Evolutionary conservation across 2,113 vertebrate genomes (phyloP).

Genomic region (Hippocampus guttulatus): DNA sequence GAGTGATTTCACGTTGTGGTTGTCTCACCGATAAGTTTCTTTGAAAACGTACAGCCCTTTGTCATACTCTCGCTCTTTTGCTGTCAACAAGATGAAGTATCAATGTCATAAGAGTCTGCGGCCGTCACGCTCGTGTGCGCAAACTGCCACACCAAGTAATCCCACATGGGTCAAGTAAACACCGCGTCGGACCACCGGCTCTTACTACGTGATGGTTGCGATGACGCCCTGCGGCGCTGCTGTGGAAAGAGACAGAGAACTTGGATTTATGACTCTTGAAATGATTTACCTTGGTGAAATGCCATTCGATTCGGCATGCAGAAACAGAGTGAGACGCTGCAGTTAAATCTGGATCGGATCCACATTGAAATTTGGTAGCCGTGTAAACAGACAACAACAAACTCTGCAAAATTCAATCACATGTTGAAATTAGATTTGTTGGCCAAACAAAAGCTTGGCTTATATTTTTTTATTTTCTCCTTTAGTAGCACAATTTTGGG

Average conservation of each 20-base stretch:
- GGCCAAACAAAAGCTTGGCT: no score
- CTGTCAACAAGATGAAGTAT: constrained; percentile 50
- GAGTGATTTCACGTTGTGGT: constrained; percentile 7
- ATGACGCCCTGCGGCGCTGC: constrained; percentile 19
- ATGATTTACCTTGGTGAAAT: neutral
- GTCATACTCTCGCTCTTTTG: constrained; percentile 33
- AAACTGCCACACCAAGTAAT: constrained; percentile 39
- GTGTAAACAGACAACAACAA: neutral
- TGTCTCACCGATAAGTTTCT: neutral
- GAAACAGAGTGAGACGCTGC: neutral
- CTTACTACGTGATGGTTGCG: constrained; percentile 30
- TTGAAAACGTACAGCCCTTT: constrained; percentile 32
- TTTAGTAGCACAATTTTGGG: no score
- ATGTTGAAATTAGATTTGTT: no score
- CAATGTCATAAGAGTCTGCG: constrained; percentile 42
- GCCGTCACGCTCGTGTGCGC: constrained; percentile 40
- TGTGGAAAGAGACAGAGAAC: constrained; percentile 10
- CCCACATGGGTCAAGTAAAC: constrained; percentile 44
- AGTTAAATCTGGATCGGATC: neutral
- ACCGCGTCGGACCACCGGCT: constrained; percentile 41
- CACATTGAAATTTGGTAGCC: neutral
- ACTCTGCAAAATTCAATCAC: neutral
- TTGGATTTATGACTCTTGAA: neutral
- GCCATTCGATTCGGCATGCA: neutral
- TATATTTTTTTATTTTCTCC: no score